These are phyloP conservation scores for Dinothrombium tinctorium DNA, from an alignment of 1,140 invertebrate species.

Conservation along the genomic window DNA sequence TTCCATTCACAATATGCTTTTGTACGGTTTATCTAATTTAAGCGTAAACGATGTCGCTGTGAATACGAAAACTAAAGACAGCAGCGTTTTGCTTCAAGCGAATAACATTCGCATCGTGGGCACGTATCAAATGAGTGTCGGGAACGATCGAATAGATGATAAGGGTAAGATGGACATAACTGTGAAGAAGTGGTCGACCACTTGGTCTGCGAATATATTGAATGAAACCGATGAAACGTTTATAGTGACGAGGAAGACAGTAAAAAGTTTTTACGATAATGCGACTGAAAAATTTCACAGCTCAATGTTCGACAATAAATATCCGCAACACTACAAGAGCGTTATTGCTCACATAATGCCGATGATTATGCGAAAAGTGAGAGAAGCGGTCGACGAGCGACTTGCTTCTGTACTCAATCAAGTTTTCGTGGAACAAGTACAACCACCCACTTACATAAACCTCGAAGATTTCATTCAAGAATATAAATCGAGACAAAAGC, in stretches of 20 bases:
- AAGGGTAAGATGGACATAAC: background rate
- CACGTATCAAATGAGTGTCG: background rate
- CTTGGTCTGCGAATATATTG: background rate
- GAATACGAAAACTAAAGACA: background rate
- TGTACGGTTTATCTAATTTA: background rate
- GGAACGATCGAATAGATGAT: background rate
- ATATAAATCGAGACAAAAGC: background rate
- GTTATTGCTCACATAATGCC: background rate
- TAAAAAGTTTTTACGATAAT: constrained; percentile 1
- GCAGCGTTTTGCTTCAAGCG: background rate
- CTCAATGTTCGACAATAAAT: background rate
- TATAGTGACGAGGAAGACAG: background rate
- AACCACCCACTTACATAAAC: background rate
- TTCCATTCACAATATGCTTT: background rate
- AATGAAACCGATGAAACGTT: background rate
- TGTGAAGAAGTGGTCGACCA: background rate
- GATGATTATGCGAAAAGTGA: background rate
- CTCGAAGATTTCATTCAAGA: background rate
- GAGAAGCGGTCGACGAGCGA: background rate
- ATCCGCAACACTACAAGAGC: background rate
- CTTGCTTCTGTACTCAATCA: background rate
- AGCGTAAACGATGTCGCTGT: background rate
- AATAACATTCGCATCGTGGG: background rate
- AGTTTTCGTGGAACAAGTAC: background rate
- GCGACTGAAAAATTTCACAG: background rate